Evolutionary conservation across 2,113 vertebrate genomes (phyloP), one percentile per base, ranked within the genome.

Genomic region (Tursiops truncatus): DNA sequence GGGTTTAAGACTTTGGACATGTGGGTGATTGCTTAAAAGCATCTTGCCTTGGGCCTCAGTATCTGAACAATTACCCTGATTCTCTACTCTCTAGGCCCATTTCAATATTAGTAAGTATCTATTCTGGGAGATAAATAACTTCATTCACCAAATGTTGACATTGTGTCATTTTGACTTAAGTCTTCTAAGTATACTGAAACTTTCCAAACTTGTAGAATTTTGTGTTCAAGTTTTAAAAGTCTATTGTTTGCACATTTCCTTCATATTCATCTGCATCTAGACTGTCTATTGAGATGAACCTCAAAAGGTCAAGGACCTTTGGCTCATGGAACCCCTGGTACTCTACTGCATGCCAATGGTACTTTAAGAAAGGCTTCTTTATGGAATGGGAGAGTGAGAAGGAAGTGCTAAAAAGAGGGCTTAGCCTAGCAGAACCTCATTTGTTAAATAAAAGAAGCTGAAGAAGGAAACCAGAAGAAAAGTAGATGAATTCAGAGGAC

Each of bases 51-150:
- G 25, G 41, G 10, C 84, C 47, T 74, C 20, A n/a, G 1, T 60
- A 18, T 83, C 36, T 90, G 71, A 31, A 93, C 20, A 92, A 87
- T 62, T 94, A 47, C 20, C 20, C 74, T 20, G n/a, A 33, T 60
- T 97, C 56, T 91, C 68, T 89, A n/a, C 13, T 92, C 15, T 92
- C 44, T 60, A 58, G 65, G 31, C 1, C 17, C 23, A 82, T 70
- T 89, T 80, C 53, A 94, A 89, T 33, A 91, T 60, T 77, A 62
- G 47, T 31, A 91, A 82, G 11, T n/a, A 70, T 67, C 70, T 73
- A 26, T 76, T 94, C 25, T 82, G 20, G 41, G 28, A 94, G 36
- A 92, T 44, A 81, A 92, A 67, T 92, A 85, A 82, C 82, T 95
- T 91, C 67, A 73, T 60, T 89, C 81, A 23, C 77, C 36, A 60